phyloP scores from a whole-genome alignment of 2,113 vertebrate genomes.

The Stictonetta naevosa region DNA sequence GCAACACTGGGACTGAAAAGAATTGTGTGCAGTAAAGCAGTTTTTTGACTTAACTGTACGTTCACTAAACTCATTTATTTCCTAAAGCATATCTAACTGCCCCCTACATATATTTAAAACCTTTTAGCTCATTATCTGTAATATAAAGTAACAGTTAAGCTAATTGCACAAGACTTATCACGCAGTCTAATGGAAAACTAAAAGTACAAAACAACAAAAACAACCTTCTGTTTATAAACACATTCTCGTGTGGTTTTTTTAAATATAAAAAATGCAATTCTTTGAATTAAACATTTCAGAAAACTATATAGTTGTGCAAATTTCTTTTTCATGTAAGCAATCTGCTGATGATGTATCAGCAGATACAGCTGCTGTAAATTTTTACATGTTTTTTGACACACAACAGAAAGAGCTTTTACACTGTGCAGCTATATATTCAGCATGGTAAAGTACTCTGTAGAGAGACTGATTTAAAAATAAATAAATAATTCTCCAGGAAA shows the following conservation, averaged over 20 bases:
- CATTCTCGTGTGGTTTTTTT: not conserved
- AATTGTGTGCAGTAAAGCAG: conserved; percentile 9
- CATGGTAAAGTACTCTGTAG: not conserved
- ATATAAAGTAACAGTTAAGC: not conserved
- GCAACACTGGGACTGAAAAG: conserved; percentile 18
- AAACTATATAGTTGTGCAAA: not conserved
- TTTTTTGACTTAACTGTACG: conserved; percentile 22
- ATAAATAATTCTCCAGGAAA: not conserved
- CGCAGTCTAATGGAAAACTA: not conserved
- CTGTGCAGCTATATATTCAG: not conserved
- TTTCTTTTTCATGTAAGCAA: not conserved
- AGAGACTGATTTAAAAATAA: not conserved
- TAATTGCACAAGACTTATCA: not conserved
- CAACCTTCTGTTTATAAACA: not conserved
- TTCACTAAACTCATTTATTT: conserved; percentile 23
- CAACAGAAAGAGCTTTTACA: not conserved
- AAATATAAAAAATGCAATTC: not conserved
- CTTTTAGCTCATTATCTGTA: conserved; percentile 17
- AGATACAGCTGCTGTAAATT: not conserved
- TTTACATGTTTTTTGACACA: not conserved
- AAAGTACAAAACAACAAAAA: not conserved
- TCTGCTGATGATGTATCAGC: not conserved
- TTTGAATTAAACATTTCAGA: not conserved
- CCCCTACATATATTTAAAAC: not conserved
- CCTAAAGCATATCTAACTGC: conserved; percentile 34